Percentiles rank a stretch among this genome's conserved stretches.
Conservation (phyloP, 2,888 invertebrate species). For the Andrena trimmerana region DNA sequence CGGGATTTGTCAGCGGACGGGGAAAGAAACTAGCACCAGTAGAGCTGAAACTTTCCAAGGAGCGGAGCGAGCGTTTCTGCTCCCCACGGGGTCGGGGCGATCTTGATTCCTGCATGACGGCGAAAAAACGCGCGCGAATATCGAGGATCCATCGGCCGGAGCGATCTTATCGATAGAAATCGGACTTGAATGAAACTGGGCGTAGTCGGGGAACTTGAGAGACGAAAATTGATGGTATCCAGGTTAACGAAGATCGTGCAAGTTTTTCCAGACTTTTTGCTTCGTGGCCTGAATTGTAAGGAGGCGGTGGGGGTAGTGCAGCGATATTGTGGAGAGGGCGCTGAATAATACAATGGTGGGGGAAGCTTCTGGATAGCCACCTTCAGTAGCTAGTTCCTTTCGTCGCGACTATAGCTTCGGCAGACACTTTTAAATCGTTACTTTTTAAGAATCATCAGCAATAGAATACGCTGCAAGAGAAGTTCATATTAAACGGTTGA, state of each 20-base stretch:
- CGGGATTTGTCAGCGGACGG: constrained; percentile 55
- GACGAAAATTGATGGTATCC: neutral
- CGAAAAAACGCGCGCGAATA: neutral
- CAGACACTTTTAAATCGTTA: neutral
- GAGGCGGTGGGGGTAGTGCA: too few relatives aligned
- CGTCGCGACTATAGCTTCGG: too few relatives aligned
- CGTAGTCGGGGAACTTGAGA: neutral
- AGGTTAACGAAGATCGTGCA: neutral
- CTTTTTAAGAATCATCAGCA: neutral
- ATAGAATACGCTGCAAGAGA: neutral
- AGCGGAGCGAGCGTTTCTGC: constrained; percentile 15
- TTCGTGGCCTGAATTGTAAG: too few relatives aligned
- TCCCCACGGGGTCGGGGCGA: constrained; percentile 32
- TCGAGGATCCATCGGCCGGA: constrained; percentile 27
- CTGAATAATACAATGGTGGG: too few relatives aligned
- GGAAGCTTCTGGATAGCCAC: too few relatives aligned
- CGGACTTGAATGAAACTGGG: constrained; percentile 5
- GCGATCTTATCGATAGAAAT: constrained; percentile 36
- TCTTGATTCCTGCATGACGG: constrained; percentile 17
- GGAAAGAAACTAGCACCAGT: constrained; percentile 50
- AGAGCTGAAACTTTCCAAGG: constrained; percentile 36
- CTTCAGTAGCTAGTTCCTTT: too few relatives aligned
- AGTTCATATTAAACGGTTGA: neutral
- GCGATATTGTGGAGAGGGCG: too few relatives aligned
- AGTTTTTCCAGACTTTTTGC: too few relatives aligned